These are phyloP conservation scores for Gymnothorax reevesii DNA, from an alignment of 2,797 vertebrate species.

Conservation along the genomic window DNA sequence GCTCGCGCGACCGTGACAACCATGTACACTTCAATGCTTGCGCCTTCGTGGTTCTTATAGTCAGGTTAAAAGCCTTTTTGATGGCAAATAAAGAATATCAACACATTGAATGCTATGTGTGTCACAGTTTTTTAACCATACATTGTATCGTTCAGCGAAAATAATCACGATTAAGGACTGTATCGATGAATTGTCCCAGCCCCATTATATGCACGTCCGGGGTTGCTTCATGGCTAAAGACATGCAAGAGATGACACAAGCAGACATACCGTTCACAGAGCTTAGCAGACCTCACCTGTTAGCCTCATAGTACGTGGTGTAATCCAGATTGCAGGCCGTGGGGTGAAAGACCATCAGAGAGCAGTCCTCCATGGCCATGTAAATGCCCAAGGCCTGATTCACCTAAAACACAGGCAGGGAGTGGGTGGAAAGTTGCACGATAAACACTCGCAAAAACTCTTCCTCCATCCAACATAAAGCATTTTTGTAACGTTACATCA, in stretches of 20 bases:
- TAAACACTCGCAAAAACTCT: not conserved
- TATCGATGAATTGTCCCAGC: not conserved
- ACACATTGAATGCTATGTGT: no score
- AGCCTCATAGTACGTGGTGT: constrained; percentile 50
- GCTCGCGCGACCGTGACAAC: no score
- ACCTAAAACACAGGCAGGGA: not conserved
- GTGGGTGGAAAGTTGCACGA: not conserved
- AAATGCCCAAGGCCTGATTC: constrained; percentile 1
- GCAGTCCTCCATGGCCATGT: not conserved
- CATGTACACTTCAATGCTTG: no score
- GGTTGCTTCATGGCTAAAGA: not conserved
- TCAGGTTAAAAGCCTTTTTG: no score
- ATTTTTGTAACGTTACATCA: no score
- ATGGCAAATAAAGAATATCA: no score
- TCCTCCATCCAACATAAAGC: not conserved
- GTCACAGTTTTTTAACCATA: no score
- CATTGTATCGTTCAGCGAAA: no score
- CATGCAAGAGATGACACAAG: not conserved
- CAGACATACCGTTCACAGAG: constrained; percentile 61
- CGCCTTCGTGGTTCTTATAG: no score
- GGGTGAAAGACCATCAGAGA: constrained; percentile 60
- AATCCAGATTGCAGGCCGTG: constrained; percentile 59
- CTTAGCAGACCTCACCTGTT: constrained; percentile 18
- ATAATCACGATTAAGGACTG: not conserved
- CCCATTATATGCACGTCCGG: not conserved